Percentiles rank a stretch among this genome's conserved stretches.
Conservation (phyloP, 2,113 vertebrate species). For the Larimichthys crocea region DNA sequence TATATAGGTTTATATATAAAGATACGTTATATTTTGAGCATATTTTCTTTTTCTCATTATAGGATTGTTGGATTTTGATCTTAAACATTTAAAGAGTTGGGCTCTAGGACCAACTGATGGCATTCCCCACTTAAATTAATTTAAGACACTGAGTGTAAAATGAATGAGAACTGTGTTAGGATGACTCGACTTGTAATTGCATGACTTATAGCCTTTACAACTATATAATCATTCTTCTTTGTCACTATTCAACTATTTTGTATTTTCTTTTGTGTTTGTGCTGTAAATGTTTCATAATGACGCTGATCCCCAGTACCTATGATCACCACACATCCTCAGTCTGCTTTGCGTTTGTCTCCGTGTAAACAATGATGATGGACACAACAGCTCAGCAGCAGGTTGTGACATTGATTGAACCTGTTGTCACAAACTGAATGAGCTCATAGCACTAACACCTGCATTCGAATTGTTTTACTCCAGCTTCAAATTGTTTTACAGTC, state of each 20-base stretch:
- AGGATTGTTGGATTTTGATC: background rate
- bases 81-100: no score
- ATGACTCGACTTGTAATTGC: background rate
- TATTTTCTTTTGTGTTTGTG: background rate
- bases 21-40: background rate
- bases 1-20: no score
- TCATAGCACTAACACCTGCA: slow-evolving; percentile 20
- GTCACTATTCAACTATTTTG: background rate
- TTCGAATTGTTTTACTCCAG: slow-evolving; percentile 46
- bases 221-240: background rate
- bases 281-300: background rate
- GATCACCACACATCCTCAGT: background rate
- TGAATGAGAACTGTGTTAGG: background rate
- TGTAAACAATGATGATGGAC: slow-evolving; percentile 47
- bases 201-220: background rate
- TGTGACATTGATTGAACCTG: slow-evolving; percentile 6
- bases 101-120: no score
- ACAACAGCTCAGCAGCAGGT: slow-evolving; percentile 26
- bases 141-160: background rate
- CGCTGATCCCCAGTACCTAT: no score
- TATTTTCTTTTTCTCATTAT: background rate
- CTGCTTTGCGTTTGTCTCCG: background rate
- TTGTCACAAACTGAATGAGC: slow-evolving; percentile 21
- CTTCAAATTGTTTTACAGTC: slow-evolving; percentile 63
- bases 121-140: background rate